phyloP scores from a whole-genome alignment of 2,888 invertebrate species.

The Candidula unifasciata region DNA sequence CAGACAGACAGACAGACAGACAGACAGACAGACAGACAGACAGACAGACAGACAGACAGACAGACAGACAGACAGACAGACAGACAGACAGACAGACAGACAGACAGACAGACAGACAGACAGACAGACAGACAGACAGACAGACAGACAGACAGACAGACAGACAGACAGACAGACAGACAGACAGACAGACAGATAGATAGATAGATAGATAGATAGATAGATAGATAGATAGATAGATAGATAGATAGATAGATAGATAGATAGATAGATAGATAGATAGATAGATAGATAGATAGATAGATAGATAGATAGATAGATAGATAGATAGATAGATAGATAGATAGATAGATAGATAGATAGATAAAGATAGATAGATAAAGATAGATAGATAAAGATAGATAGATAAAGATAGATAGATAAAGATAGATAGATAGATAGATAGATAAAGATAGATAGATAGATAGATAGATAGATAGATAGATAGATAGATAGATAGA shows the following conservation, averaged over 20 bases:
- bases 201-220: conserved; percentile 6
- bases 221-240: conserved; percentile 1
- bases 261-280: not conserved
- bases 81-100: conserved; percentile 24
- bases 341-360: not conserved
- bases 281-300: conserved; percentile 4
- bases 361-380: not conserved
- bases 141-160: not conserved
- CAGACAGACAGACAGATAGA: not conserved
- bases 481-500: conserved; percentile 23
- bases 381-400: not conserved
- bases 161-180: not conserved
- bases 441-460: not conserved
- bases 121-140: not conserved
- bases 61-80: conserved; percentile 10
- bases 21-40: not conserved
- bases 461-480: conserved; percentile 31
- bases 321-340: conserved; percentile 6
- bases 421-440: not conserved
- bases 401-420: not conserved
- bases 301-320: conserved; percentile 2
- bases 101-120: not conserved
- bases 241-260: not conserved
- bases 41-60: conserved; percentile 5
- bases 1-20: too few species aligned